These are phyloP conservation scores for Aplodontia rufa DNA, from an alignment of 2,113 vertebrate genomes.

Conservation along the genomic window DNA sequence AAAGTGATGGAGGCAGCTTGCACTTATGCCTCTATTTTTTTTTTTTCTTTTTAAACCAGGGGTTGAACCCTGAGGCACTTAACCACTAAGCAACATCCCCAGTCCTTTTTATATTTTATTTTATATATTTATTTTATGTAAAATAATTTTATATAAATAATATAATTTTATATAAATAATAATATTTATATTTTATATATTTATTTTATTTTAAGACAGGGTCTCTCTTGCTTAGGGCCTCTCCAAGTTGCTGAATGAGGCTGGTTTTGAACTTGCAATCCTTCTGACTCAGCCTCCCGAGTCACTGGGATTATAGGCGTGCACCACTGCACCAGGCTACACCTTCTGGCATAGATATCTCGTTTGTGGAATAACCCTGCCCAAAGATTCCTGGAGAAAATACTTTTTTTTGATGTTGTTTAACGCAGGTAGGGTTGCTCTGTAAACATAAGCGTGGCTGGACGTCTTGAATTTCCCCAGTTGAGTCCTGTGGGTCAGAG, in stretches of 20 bases:
- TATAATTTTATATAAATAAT: too few relatives aligned
- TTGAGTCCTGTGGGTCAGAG: not conserved
- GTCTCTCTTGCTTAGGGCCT: too few relatives aligned
- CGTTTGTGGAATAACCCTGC: not conserved
- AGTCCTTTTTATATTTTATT: too few relatives aligned
- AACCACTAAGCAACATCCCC: too few relatives aligned
- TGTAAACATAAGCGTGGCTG: not conserved
- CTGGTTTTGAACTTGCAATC: not conserved
- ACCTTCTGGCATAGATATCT: not conserved
- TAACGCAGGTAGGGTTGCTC: not conserved
- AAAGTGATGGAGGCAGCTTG: not conserved
- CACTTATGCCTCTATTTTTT: not conserved
- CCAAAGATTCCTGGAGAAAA: not conserved
- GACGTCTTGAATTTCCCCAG: not conserved
- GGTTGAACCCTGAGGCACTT: too few relatives aligned
- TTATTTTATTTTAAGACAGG: too few relatives aligned
- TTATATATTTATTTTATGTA: too few relatives aligned
- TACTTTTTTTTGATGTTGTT: not conserved
- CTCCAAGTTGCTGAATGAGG: not conserved
- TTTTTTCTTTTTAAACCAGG: too few relatives aligned
- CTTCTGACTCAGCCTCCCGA: not conserved
- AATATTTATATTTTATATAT: too few relatives aligned
- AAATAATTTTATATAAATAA: too few relatives aligned
- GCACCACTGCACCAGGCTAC: not conserved
- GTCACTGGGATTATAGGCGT: not conserved